Evolutionary conservation across 2,113 vertebrate species (phyloP).

Genomic region (Dasyurus viverrinus): DNA sequence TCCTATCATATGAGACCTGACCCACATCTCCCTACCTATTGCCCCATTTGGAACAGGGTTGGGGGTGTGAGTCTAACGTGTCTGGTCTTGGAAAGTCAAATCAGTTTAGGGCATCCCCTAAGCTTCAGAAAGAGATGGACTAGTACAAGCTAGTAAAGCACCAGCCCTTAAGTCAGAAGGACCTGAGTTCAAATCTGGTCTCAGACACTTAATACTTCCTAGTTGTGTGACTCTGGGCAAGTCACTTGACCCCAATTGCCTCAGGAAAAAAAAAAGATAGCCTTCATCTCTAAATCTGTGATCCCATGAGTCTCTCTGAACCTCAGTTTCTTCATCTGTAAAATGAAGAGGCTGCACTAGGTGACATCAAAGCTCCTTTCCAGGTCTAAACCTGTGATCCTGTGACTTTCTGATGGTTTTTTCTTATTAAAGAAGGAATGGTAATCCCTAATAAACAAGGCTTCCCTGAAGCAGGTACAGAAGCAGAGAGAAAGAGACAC

Average conservation of each 20-base stretch:
- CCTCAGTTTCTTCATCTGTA: not conserved
- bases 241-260: no score
- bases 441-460: not conserved
- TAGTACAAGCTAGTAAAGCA: not conserved
- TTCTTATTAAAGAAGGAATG: not conserved
- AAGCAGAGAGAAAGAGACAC: not conserved
- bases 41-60: not conserved
- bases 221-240: no score
- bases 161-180: no score
- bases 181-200: no score
- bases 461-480: not conserved
- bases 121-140: not conserved
- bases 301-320: not conserved
- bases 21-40: not conserved
- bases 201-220: no score
- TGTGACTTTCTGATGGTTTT: not conserved
- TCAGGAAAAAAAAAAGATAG: not conserved
- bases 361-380: not conserved
- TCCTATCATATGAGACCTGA: not conserved
- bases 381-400: not conserved
- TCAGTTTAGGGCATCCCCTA: not conserved
- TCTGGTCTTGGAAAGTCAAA: not conserved
- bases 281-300: not conserved
- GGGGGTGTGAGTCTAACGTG: not conserved
- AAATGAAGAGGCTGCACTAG: not conserved